Base-by-base conservation (phyloP, 2,888 invertebrate genomes). In the Coelinius sp. region DNA sequence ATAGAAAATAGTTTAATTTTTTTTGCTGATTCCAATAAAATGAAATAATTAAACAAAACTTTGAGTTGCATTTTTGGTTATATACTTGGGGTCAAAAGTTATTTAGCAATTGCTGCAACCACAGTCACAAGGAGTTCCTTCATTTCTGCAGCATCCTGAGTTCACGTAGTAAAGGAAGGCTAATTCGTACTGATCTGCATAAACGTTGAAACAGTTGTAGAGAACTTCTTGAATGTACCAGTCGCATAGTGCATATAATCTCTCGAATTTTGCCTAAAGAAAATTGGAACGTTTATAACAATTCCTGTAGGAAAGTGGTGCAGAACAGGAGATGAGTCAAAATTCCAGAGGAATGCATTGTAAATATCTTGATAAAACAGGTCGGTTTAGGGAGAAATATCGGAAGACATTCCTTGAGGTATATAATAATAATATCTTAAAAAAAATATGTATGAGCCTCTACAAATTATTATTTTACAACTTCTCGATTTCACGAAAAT, bases 111-210 rank as follows among this genome's bases (percentile, higher is more conserved):
- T 62, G 25, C 67, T 76, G 44, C 75, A 77, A 10, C 70, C 68
- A 65, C 78, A 79, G n/a, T 76, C 69, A 65, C 78, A 77, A 22
- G 74, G n/a, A 52, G 65, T 63, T 62, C 24, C 74, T 24, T 22
- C 35, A 24, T 64, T 69, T 20, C 63, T 62, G 59, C 56, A 76
- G 70, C 77, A 75, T 62, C 44, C 67, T 56, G 64, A 65, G n/a
- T 71, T 73, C 49, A 71, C 68, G 44, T 76, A 88, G 81, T 89
- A 89, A 74, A 90, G 82, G 78, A 89, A 90, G 38, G 90, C 88
- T 67, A 90, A 80, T 81, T 90, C 90, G 75, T 90, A 90, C 56
- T 89, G 82, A 70, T 86, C 76, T 8, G 89, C 87, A 77, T 86
- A 82, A 5, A 83, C 83, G 73, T 88, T 84, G 74, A 88, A 89